Conservation (phyloP, 2,888 invertebrate species). For the Cyclophora albipunctata region DNA sequence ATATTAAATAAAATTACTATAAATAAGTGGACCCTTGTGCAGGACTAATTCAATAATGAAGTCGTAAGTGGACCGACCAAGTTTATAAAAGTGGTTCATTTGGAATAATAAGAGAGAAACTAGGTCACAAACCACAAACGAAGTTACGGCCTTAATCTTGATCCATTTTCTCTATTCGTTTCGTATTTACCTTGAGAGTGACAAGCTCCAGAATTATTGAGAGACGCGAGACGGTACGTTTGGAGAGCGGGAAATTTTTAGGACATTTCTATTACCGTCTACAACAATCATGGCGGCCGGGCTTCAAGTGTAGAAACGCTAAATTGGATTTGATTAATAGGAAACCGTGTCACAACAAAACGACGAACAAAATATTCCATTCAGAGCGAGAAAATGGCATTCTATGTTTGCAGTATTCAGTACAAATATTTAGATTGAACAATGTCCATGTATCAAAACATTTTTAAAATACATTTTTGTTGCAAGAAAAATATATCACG, state of each 20-base stretch:
- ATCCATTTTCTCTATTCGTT: not conserved
- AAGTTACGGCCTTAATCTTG: no score
- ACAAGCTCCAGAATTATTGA: not conserved
- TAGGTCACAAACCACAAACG: not conserved
- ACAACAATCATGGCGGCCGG: slow-evolving; percentile 1
- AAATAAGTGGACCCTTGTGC: no score
- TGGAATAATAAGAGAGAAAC: no score
- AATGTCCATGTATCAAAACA: no score
- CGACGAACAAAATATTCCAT: slow-evolving; percentile 2
- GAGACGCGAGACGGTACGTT: slow-evolving; percentile 1
- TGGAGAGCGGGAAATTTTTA: slow-evolving; percentile 1
- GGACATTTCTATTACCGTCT: slow-evolving; percentile 3
- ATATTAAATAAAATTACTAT: no score
- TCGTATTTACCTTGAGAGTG: no score
- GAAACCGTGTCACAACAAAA: slow-evolving; percentile 6
- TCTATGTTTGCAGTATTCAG: slow-evolving; percentile 1
- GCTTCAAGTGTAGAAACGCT: slow-evolving; percentile 5
- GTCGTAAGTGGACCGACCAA: no score
- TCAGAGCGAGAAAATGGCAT: not conserved
- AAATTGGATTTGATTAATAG: slow-evolving; percentile 8
- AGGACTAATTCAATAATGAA: no score
- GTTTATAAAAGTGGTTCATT: no score
- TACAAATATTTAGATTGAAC: not conserved
- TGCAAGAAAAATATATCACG: no score
- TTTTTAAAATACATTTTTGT: no score